phyloP scores from a whole-genome alignment of 2,113 vertebrate species.

The Stegostoma tigrinum region DNA sequence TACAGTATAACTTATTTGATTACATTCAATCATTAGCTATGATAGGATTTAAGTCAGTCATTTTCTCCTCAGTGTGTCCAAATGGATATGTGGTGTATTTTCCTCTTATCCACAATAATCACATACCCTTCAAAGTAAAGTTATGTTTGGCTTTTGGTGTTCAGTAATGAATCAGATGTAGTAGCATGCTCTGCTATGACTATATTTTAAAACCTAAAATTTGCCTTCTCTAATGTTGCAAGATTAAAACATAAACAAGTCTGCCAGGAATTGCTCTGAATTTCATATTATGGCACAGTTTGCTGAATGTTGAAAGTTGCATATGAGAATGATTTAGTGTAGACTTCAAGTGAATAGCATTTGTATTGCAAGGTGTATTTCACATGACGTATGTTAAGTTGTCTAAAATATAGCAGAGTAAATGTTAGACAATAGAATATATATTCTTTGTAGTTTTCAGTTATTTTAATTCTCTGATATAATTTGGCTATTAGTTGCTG shows the following conservation, averaged over 20 bases:
- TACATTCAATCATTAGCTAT: neutral
- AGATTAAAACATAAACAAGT: too few relatives aligned
- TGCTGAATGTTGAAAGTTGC: neutral
- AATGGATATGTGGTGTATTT: neutral
- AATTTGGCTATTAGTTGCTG: slow-evolving; percentile 5
- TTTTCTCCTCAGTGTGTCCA: neutral
- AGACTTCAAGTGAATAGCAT: neutral
- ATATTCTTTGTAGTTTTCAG: neutral
- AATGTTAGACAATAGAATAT: neutral
- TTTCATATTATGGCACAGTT: neutral
- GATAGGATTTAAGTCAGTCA: neutral
- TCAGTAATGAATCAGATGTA: neutral
- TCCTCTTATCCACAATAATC: neutral
- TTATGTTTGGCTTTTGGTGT: neutral
- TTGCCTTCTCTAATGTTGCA: neutral
- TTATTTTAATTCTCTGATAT: neutral
- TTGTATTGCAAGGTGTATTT: slow-evolving; percentile 11
- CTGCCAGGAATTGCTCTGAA: neutral
- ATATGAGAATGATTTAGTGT: neutral
- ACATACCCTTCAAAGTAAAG: neutral
- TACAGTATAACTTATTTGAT: neutral
- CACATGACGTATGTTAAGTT: neutral
- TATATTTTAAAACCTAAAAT: neutral
- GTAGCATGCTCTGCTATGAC: neutral
- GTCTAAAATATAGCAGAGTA: neutral